Percentiles rank a stretch among this genome's conserved stretches.
phyloP scores from a whole-genome alignment of 23 tunicate genomes.

The Clavelina lepadiformis region DNA sequence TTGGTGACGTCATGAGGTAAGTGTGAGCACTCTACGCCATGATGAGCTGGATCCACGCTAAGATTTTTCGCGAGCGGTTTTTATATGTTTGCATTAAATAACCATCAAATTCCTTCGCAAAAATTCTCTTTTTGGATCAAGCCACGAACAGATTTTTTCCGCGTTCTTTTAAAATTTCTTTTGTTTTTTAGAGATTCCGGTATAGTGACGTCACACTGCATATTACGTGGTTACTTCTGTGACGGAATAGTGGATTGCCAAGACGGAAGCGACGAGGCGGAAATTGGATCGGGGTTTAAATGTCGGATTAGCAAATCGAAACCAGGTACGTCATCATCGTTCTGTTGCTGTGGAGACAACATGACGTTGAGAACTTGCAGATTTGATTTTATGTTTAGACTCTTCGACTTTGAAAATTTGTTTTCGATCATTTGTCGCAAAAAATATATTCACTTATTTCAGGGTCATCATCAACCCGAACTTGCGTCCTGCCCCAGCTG shows the following conservation, averaged over 20 bases:
- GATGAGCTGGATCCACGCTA: too few relatives aligned
- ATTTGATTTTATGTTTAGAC: too few relatives aligned
- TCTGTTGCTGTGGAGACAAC: background rate
- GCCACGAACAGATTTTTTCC: too few relatives aligned
- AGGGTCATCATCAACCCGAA: background rate
- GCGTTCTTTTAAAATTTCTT: too few relatives aligned
- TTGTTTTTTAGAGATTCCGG: background rate
- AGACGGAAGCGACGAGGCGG: constrained; percentile 44
- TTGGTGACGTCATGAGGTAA: constrained; percentile 21
- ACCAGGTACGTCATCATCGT: constrained; percentile 1
- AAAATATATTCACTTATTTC: background rate
- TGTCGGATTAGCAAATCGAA: constrained; percentile 17
- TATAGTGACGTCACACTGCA: constrained; percentile 33
- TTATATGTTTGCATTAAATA: too few relatives aligned
- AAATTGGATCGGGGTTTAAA: constrained; percentile 38
- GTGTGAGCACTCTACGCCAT: too few relatives aligned
- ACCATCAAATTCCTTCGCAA: too few relatives aligned
- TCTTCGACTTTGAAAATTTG: too few relatives aligned
- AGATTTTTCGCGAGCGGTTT: too few relatives aligned
- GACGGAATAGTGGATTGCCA: constrained; percentile 48
- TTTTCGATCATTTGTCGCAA: background rate
- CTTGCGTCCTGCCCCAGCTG: constrained; percentile 20
- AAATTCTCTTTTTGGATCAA: too few relatives aligned
- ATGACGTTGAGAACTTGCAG: background rate
- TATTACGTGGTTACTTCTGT: constrained; percentile 40